Base-by-base conservation (phyloP, 2,797 vertebrate species). In the Pipistrellus nathusii region DNA sequence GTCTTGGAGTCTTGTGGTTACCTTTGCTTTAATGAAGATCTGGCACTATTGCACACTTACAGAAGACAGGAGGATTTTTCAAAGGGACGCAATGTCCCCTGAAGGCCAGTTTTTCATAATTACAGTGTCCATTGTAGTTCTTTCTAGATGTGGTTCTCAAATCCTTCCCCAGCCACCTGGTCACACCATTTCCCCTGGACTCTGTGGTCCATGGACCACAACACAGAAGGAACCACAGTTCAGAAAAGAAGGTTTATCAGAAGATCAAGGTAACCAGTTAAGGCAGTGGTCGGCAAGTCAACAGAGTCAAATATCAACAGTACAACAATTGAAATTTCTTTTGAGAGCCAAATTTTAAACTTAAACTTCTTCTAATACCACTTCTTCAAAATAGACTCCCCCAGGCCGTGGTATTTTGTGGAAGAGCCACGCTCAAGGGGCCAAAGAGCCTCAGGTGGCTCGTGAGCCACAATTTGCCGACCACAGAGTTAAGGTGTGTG, bases 1-100 rank as follows among this genome's bases (percentile, higher is more conserved):
- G n/a, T 53, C 71, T 72, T 85, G 90, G 93, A 90, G 32, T 68
- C 62, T 91, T 87, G 68, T 51, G 82, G 35, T 90, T 91, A 55
- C 51, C 66, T 85, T 55, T 20, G 18, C 77, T 93, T 93, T 87
- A 92, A 84, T 21, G 27, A 27, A 35, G 6, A 81, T 57, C 69
- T 83, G 62, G 38, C 1, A 1, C 38, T 75, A 10, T 8, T 55
- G 32, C 2, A 8, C 5, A 62, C 55, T 85, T 38, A 32, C 64
- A 84, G 72, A 71, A 87, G 87, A 84, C 11, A 2, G 5, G 75
- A 77, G 18, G 21, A 44, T 9, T 57, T 90, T 90, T 68, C 53
- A 88, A 84, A 78, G 62, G 44, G 59, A 87, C 82, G n/a, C 68
- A n/a, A 3, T 32, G 44, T 62, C 46, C 68, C 75, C 66, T 64